phyloP scores from a whole-genome alignment of 2,797 vertebrate genomes.

The Hemitrygon akajei region DNA sequence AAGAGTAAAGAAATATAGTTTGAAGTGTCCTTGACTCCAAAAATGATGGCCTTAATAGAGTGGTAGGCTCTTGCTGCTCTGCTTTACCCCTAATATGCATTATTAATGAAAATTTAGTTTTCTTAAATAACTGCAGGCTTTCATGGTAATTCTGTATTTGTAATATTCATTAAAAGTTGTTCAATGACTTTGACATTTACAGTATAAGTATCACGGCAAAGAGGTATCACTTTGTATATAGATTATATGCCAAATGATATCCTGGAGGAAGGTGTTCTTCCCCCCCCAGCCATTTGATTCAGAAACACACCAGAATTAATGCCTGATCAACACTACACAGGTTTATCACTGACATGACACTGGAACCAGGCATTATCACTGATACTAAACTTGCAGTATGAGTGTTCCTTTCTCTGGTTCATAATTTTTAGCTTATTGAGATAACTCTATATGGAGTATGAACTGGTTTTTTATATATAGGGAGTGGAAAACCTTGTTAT shows the following conservation, averaged over 20 bases:
- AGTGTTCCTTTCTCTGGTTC: conserved; percentile 2
- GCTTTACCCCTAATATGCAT: neutral
- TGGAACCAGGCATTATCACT: neutral
- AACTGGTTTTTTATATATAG: conserved; percentile 28
- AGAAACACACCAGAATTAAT: neutral
- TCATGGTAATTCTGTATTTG: neutral
- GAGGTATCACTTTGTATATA: conserved; percentile 8
- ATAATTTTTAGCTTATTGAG: neutral
- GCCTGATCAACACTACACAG: neutral
- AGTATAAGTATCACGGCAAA: neutral
- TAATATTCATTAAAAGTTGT: neutral
- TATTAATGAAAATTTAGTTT: neutral
- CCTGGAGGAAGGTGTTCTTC: neutral
- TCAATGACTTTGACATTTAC: neutral
- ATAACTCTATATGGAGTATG: conserved; percentile 28
- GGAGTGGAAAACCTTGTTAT: conserved; percentile 20
- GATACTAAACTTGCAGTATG: neutral
- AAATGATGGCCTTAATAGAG: neutral
- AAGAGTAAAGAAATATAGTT: neutral
- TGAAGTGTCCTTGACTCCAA: neutral
- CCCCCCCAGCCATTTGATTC: neutral
- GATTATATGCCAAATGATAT: neutral
- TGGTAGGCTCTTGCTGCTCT: neutral
- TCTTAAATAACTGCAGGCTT: neutral
- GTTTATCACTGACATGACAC: neutral